These are phyloP conservation scores for Xestia rhomboidea DNA, from an alignment of 2,888 invertebrate species.

Conservation along the genomic window DNA sequence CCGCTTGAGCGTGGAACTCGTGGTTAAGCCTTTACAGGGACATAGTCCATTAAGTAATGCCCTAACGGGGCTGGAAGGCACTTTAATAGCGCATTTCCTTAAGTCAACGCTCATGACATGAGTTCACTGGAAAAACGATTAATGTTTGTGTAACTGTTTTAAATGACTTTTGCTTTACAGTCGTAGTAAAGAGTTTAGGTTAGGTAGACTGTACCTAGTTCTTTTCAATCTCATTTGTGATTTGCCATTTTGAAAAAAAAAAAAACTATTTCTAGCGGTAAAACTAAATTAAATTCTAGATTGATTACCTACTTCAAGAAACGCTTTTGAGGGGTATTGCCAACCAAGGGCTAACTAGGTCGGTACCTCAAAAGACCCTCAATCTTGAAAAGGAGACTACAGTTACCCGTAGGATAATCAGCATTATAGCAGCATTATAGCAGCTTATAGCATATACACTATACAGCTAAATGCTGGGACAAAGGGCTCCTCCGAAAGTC, in stretches of 20 bases:
- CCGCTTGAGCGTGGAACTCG: neutral
- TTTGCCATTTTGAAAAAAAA: neutral
- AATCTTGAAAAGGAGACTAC: neutral
- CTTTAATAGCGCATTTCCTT: slow-evolving; percentile 50
- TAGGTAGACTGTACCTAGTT: neutral
- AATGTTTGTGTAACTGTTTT: slow-evolving; percentile 32
- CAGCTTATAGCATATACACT: no score
- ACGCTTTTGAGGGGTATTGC: neutral
- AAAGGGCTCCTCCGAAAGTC: neutral
- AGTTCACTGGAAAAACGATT: slow-evolving; percentile 39
- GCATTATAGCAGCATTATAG: no score
- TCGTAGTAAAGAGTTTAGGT: neutral
- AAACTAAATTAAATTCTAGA: neutral
- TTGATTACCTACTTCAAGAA: neutral
- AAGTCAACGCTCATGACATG: slow-evolving; percentile 29
- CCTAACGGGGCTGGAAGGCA: slow-evolving; percentile 33
- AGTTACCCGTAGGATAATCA: neutral
- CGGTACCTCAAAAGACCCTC: neutral
- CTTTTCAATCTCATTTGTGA: neutral
- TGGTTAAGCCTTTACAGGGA: slow-evolving; percentile 15
- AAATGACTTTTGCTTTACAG: slow-evolving; percentile 20
- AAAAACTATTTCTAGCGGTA: no score
- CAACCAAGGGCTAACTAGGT: neutral
- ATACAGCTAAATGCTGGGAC: neutral
- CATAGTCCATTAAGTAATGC: slow-evolving; percentile 43